Percentiles rank a stretch among this genome's conserved stretches.
Evolutionary conservation across 2,113 vertebrate species (phyloP).

Genomic region (Gambusia holbrooki): DNA sequence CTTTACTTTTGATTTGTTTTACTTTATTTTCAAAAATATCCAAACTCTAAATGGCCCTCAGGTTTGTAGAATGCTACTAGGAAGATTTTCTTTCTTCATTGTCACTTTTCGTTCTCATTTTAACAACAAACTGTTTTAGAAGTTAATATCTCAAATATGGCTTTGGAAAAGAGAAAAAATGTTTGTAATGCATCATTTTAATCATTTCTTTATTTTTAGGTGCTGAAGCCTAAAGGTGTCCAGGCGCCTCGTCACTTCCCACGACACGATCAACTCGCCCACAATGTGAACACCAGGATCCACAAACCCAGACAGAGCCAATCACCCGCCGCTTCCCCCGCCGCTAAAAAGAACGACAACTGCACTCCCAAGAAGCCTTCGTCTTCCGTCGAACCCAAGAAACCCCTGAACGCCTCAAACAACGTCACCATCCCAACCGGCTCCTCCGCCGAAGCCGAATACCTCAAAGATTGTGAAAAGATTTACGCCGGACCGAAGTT

Average conservation of each 20-base stretch:
- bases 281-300: conserved; percentile 70
- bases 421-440: conserved; percentile 74
- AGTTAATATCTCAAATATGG: no score
- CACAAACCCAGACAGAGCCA: conserved; percentile 81
- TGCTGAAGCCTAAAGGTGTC: conserved; percentile 87
- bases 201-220: conserved; percentile 72
- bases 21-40: no score
- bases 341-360: conserved; percentile 78
- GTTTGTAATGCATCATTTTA: background rate
- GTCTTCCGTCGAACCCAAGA: conserved; percentile 78
- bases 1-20: no score
- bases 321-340: conserved; percentile 57
- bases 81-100: no score
- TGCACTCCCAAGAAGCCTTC: conserved; percentile 78
- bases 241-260: conserved; percentile 78
- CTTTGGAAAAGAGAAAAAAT: background rate
- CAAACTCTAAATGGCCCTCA: no score
- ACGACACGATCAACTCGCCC: conserved; percentile 79
- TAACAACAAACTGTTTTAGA: no score
- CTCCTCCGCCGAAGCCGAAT: conserved; percentile 75
- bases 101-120: no score
- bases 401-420: conserved; percentile 80
- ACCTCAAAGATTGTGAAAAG: conserved; percentile 84
- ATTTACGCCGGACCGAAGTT: conserved; percentile 95
- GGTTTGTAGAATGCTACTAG: no score